Evolutionary conservation across 2,113 vertebrate species (phyloP).

Genomic region (Opisthocomus hoazin): DNA sequence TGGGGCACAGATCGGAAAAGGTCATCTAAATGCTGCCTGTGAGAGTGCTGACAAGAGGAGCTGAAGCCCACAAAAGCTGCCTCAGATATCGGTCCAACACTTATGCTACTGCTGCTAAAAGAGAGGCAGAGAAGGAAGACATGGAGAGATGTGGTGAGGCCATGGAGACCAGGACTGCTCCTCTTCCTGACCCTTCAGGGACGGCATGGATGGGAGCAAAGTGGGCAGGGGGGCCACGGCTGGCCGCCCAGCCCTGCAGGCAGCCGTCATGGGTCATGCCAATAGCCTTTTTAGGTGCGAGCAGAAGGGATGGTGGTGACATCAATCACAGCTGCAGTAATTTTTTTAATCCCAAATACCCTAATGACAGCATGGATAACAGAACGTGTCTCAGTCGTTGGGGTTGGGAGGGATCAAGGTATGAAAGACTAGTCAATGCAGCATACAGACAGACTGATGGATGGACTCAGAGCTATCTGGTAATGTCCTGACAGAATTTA

Average conservation of each 20-base stretch:
- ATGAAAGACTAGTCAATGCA: not conserved
- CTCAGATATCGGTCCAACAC: not conserved
- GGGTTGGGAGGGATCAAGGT: fast-evolving
- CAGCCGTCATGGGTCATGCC: not conserved
- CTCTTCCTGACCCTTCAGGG: not conserved
- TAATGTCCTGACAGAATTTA: not conserved
- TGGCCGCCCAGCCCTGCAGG: not conserved
- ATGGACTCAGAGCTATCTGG: not conserved
- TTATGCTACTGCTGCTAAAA: not conserved
- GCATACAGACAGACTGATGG: too few relatives aligned
- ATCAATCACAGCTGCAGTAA: not conserved
- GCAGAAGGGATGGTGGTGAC: not conserved
- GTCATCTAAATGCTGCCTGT: not conserved
- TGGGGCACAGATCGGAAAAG: slow-evolving; percentile 14
- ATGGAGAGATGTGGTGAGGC: not conserved
- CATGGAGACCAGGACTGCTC: not conserved
- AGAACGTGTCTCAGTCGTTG: fast-evolving
- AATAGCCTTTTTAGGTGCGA: not conserved
- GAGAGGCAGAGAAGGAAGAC: not conserved
- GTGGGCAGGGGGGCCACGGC: fast-evolving
- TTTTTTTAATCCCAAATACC: not conserved
- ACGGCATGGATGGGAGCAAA: not conserved
- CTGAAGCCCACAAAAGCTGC: slow-evolving; percentile 9
- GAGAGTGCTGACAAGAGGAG: not conserved
- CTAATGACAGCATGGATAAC: not conserved